Percentiles rank a stretch among this genome's conserved stretches.
Evolutionary conservation across 2,888 invertebrate species (phyloP).

Genomic region (Meandrusa payeni): DNA sequence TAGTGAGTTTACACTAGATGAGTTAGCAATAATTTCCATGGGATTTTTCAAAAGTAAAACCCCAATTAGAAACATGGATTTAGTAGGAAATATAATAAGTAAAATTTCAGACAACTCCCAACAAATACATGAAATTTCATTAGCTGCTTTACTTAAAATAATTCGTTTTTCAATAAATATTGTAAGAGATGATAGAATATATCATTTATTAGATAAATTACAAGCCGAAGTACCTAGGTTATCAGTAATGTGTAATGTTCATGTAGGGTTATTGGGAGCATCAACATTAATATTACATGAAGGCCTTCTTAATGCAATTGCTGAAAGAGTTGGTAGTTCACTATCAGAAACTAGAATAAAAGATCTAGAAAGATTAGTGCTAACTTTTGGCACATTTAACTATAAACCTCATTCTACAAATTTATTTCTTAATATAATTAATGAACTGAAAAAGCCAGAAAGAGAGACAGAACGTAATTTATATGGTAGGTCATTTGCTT

Average conservation of each 20-base stretch:
- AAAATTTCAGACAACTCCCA: conserved; percentile 73
- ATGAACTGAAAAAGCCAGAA: conserved; percentile 74
- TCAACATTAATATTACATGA: conserved; percentile 59
- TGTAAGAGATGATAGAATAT: conserved; percentile 63
- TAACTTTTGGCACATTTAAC: conserved; percentile 83
- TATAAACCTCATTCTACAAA: conserved; percentile 68
- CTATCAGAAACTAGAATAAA: conserved; percentile 82
- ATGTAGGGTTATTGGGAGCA: conserved; percentile 83
- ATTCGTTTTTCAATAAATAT: conserved; percentile 81
- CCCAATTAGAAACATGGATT: conserved; percentile 72
- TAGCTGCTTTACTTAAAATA: conserved; percentile 84
- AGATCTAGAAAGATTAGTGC: conserved; percentile 86
- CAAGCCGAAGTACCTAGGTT: conserved; percentile 79
- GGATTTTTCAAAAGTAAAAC: conserved; percentile 90
- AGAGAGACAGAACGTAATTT: conserved; percentile 78
- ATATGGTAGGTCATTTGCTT: conserved; percentile 82
- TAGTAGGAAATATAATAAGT: conserved; percentile 75
- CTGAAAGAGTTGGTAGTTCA: conserved; percentile 71
- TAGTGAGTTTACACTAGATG: conserved; percentile 81
- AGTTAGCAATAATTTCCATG: conserved; percentile 86
- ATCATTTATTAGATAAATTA: conserved; percentile 76
- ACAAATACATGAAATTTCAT: conserved; percentile 82
- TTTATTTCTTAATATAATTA: conserved; percentile 57
- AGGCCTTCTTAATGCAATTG: conserved; percentile 60
- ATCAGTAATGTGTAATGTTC: conserved; percentile 82